Base-by-base conservation (phyloP, 2,888 invertebrate species). In the Plagiodera versicolora region DNA sequence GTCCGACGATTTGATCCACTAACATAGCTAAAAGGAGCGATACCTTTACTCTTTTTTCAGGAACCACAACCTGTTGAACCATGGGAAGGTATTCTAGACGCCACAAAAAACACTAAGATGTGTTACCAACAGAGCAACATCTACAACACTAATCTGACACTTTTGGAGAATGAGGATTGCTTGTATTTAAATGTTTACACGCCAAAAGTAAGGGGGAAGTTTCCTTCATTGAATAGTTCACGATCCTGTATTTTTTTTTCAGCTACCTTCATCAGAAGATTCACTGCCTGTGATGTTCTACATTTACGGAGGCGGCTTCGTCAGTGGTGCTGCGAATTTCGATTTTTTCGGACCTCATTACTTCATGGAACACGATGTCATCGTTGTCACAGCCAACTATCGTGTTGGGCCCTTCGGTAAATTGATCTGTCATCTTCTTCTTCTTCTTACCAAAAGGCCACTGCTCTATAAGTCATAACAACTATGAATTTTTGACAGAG, bases 311-410 rank as follows among this genome's bases (percentile, higher is more conserved):
- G 78, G 78, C 8, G 75, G 72, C 14, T 78, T 77, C 55, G 64
- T 75, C 8, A 64, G 61, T 28, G 77, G 77, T 9, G 66, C 66
- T 35, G 67, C 71, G 28, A 76, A 77, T 18, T 78, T 81, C 18
- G 66, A 79, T 1, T 78, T 80, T 1, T 83, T 70, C 58, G 77
- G 75, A 2, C 76, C 77, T 16, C 74, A 77, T 61, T 74, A 72
- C 54, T 59, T 77, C 4, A 59, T 77, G 28, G 70, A 74, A 51
- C 65, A 72, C 58, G 69, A 67, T 17, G 71, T 76, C 16, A 64
- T 76, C 6, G 65, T 77, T 2, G 76, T 76, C 1, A 73, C 73
- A 4, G 65, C 74, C 14, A 76, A 75, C 55, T 77, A 77, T 55
- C 67, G 77, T 50, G 47, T 66, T 5, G 66, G 66, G 10, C 60